Base-by-base conservation (phyloP, 2,113 vertebrate genomes). In the Cynoglossus semilaevis region DNA sequence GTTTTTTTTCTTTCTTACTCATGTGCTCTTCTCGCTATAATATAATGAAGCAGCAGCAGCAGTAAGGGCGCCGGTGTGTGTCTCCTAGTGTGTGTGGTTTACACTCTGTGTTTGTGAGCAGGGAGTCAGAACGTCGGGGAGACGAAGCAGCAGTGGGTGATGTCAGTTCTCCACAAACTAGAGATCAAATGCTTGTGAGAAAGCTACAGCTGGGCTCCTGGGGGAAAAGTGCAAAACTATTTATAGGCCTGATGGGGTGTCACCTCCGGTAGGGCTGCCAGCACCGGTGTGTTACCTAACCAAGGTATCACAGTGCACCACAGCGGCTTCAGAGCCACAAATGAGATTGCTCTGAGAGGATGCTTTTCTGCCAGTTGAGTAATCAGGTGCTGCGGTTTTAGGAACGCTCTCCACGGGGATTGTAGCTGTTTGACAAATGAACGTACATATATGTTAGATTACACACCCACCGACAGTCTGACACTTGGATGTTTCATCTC, bases 201-300 rank as follows among this genome's bases (percentile, higher is more conserved):
- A 61, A 63, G 70, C 74, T 81, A 60, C 80, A 80, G 79, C 74
- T 80, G 80, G 66, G 77, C 65, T 85, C 83, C 75, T 60, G 63
- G 58, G 70, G 51, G 75, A 53, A 68, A 63, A 63, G 71, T 72
- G 64, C 72, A 71, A 17, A 44, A 58, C 83, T 88, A 86, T 88
- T 84, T 88, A 84, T 83, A 87, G 77, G 18, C 29, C 38, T 74
- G 64, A 84, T 51, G 37, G 67, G 74, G 75, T 84, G 85, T 83
- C 82, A 80, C 71, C 79, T 85, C 76, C 58, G 72, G 63, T 84
- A 77, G 75, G 77, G 83, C 51, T 79, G 67, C 55, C 46, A 40
- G 56, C 46, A 9, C 63, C 9, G 35, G 57, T 50, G 53, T 57
- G 61, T 83, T 83, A 83, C 70, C 53, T 65, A 84, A 82, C 71